phyloP scores from a whole-genome alignment of 2,113 vertebrate species.

The Xiphias gladius region DNA sequence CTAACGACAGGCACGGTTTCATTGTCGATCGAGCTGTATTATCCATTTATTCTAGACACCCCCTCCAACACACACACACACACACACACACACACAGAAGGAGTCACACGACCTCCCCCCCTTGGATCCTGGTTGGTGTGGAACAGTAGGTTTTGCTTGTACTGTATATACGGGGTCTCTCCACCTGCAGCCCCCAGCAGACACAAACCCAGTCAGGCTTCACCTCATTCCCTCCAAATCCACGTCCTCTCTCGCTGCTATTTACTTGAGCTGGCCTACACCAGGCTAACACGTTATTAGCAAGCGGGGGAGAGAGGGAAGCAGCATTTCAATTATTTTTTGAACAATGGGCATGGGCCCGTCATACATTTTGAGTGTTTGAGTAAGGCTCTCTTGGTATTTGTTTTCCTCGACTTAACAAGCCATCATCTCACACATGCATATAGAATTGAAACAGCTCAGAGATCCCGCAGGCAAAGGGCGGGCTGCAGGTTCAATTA shows the following conservation, averaged over 20 bases:
- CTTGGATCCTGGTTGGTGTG: constrained; percentile 61
- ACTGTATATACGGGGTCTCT: constrained; percentile 54
- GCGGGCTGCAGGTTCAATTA: constrained; percentile 74
- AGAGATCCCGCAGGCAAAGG: constrained; percentile 74
- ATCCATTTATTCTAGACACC: constrained; percentile 37
- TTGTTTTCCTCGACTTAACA: constrained; percentile 78
- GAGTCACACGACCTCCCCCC: constrained; percentile 39
- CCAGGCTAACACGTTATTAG: constrained; percentile 59
- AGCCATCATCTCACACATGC: constrained; percentile 76
- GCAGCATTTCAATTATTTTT: constrained; percentile 66
- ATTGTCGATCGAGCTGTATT: constrained; percentile 54
- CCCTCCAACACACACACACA: constrained; percentile 7
- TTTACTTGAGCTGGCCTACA: constrained; percentile 58
- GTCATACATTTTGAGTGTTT: constrained; percentile 66
- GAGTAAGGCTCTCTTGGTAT: constrained; percentile 69
- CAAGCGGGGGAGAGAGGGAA: constrained; percentile 19
- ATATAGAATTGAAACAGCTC: constrained; percentile 64
- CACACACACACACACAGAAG: constrained; percentile 5
- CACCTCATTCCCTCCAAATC: constrained; percentile 40
- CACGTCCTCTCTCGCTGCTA: constrained; percentile 48
- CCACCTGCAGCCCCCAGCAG: constrained; percentile 72
- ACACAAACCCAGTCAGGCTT: constrained; percentile 50
- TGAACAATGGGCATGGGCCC: constrained; percentile 52
- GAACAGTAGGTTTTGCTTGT: constrained; percentile 73
- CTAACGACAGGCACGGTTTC: constrained; percentile 23